These are phyloP conservation scores for Acleris literana DNA, from an alignment of 2,888 invertebrate genomes.

Conservation along the genomic window DNA sequence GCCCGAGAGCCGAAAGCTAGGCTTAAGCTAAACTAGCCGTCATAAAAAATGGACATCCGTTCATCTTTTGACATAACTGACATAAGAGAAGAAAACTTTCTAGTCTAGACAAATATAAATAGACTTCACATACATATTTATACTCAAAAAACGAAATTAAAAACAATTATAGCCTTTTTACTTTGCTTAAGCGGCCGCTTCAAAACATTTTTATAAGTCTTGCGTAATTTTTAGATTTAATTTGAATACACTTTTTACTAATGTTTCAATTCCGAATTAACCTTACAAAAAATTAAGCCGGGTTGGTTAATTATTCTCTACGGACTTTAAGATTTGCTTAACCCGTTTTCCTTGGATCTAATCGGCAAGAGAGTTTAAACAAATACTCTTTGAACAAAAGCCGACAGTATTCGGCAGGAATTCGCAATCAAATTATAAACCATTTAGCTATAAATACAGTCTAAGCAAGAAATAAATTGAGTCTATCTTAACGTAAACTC, in stretches of 20 bases:
- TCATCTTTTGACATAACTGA: too few relatives aligned
- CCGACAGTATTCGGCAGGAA: conserved; percentile 16
- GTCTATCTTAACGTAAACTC: conserved; percentile 8
- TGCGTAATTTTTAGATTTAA: too few relatives aligned
- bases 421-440: conserved; percentile 28
- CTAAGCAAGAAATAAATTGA: conserved; percentile 11
- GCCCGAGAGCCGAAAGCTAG: too few relatives aligned
- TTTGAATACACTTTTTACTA: not conserved
- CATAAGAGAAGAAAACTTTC: too few relatives aligned
- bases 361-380: conserved; percentile 17
- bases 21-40: too few relatives aligned
- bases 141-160: too few relatives aligned
- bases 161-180: too few relatives aligned
- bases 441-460: conserved; percentile 15
- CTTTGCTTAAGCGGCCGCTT: too few relatives aligned
- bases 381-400: conserved; percentile 23
- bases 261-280: not conserved
- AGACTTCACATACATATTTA: too few relatives aligned
- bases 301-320: not conserved
- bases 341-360: conserved; percentile 3
- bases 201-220: too few relatives aligned
- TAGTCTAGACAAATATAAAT: too few relatives aligned
- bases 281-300: not conserved
- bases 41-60: too few relatives aligned
- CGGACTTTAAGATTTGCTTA: not conserved